These are phyloP conservation scores for Micromussa lordhowensis DNA, from an alignment of 92 coral and sea anemone genomes.

Conservation along the genomic window DNA sequence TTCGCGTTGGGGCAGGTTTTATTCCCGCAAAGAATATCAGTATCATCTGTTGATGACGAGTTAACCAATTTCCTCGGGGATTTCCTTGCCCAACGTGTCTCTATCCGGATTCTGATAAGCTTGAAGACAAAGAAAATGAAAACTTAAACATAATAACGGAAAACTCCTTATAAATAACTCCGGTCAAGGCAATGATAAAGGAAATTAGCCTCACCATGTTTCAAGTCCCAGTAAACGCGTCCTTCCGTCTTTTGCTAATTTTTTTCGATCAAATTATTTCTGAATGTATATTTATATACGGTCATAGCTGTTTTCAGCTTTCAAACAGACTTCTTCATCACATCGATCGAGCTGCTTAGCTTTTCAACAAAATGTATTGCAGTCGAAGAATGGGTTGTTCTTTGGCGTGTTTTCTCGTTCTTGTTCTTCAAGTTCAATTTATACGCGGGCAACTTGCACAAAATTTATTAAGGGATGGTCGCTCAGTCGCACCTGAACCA, in stretches of 20 bases:
- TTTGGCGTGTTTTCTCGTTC: not conserved
- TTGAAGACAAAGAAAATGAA: not conserved
- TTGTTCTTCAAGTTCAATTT: not conserved
- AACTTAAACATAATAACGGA: not conserved
- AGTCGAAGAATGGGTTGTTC: not conserved
- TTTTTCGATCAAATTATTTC: not conserved
- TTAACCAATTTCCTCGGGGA: not conserved
- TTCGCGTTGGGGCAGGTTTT: not conserved
- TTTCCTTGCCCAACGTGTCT: not conserved
- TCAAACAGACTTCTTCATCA: not conserved
- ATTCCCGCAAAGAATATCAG: not conserved
- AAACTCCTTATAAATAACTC: not conserved
- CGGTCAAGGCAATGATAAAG: not conserved
- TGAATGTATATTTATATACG: not conserved
- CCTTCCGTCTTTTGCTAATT: slow-evolving; percentile 28
- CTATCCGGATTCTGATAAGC: not conserved
- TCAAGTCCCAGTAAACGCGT: not conserved
- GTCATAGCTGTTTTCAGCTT: not conserved
- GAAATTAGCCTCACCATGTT: slow-evolving; percentile 26
- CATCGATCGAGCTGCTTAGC: too few relatives aligned
- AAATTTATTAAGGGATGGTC: not conserved
- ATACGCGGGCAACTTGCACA: slow-evolving; percentile 9
- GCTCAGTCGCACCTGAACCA: slow-evolving; percentile 16
- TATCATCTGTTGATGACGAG: not conserved
- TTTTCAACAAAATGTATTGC: not conserved